Conservation (phyloP, 2,113 vertebrate species). For the Falcunculus frontatus region DNA sequence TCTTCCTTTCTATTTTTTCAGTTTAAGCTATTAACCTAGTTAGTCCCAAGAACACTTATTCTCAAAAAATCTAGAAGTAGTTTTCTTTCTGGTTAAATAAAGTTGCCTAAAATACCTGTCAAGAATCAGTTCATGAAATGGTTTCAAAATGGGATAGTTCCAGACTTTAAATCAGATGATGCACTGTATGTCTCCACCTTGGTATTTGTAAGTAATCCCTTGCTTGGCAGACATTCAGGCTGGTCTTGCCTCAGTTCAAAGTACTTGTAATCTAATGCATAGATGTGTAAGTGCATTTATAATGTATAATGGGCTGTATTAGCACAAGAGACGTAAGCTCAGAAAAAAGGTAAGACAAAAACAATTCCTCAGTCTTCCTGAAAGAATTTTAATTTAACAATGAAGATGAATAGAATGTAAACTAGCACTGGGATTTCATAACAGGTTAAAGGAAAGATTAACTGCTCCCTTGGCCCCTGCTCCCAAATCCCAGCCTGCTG, state of each 20-base stretch:
- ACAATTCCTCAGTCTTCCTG: neutral
- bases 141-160: neutral
- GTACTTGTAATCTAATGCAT: neutral
- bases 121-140: neutral
- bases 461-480: accelerated
- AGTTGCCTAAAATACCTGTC: neutral
- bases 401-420: neutral
- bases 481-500: neutral
- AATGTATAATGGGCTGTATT: neutral
- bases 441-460: neutral
- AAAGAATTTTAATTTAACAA: neutral
- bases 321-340: neutral
- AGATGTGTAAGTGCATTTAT: neutral
- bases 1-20: neutral
- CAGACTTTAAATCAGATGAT: neutral
- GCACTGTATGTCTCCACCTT: neutral
- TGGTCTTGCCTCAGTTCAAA: neutral
- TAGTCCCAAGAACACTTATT: neutral
- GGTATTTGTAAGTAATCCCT: neutral
- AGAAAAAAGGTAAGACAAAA: neutral
- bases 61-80: neutral
- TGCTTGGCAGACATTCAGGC: neutral
- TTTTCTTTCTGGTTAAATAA: neutral
- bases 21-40: neutral
- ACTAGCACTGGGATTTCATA: neutral